These are phyloP conservation scores for Drosophila tani DNA, from an alignment of 1,140 invertebrate species.

Conservation along the genomic window DNA sequence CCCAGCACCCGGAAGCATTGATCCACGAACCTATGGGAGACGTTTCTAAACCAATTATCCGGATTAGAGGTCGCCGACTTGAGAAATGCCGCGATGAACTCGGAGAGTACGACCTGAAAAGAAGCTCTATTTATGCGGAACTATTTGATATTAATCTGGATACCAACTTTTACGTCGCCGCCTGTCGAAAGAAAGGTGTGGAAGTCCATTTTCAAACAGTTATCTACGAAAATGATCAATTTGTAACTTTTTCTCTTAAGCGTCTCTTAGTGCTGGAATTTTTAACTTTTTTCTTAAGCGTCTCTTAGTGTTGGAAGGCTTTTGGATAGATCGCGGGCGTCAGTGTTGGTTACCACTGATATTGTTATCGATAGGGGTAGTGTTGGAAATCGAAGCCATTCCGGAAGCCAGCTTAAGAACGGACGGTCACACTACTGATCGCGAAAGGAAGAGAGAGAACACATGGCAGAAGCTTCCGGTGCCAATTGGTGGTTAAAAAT, in stretches of 20 bases:
- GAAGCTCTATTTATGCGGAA: neutral
- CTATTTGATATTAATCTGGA: neutral
- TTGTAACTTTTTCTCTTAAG: neutral
- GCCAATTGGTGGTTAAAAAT: too few relatives aligned
- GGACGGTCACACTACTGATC: neutral
- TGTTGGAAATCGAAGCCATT: too few relatives aligned
- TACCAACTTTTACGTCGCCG: conserved; percentile 30
- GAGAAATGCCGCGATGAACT: conserved; percentile 37
- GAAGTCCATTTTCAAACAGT: conserved; percentile 49
- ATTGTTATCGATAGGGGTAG: neutral
- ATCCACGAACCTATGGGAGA: conserved; percentile 55
- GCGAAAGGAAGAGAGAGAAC: too few relatives aligned
- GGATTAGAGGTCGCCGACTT: conserved; percentile 32
- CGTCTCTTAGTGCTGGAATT: conserved; percentile 1
- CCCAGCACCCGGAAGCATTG: conserved; percentile 58
- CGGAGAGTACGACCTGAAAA: conserved; percentile 18
- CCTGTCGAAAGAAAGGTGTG: conserved; percentile 35
- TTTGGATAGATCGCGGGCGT: neutral
- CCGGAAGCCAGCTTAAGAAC: neutral
- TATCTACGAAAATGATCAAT: neutral
- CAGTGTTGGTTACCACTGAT: too few relatives aligned
- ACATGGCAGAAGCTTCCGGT: neutral
- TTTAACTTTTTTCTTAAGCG: neutral
- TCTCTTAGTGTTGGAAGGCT: conserved; percentile 2
- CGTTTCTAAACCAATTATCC: conserved; percentile 33